These are phyloP conservation scores for Leptinotarsa defecta DNA, from an alignment of 1,140 invertebrate species.

Conservation along the genomic window DNA sequence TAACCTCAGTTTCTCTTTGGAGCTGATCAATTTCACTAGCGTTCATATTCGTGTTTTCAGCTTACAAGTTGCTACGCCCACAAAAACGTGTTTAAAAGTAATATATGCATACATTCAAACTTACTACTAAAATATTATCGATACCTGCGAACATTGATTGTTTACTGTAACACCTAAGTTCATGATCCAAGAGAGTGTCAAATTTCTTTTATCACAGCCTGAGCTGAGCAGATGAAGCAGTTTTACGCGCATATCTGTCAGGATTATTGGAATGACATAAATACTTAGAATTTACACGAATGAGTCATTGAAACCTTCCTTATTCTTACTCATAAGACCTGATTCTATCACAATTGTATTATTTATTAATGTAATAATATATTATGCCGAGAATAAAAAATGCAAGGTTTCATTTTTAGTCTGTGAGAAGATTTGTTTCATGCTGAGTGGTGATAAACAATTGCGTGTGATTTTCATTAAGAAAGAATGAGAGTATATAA, in stretches of 20 bases:
- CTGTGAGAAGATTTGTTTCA: constrained; percentile 12
- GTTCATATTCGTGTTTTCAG: not conserved
- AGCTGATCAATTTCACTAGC: not conserved
- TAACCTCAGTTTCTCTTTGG: constrained; percentile 18
- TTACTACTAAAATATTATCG: not conserved
- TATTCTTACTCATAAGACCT: not conserved
- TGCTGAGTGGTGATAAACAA: constrained; percentile 16
- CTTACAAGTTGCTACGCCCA: constrained; percentile 7
- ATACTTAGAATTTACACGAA: not conserved
- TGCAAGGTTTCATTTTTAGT: constrained; percentile 21
- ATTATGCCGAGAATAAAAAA: not conserved
- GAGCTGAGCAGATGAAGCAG: not conserved
- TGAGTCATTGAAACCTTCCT: constrained; percentile 12
- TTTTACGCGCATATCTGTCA: not conserved
- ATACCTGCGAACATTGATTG: not conserved
- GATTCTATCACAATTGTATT: not conserved
- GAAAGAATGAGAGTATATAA: too few species aligned
- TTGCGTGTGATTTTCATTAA: not conserved
- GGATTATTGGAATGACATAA: not conserved
- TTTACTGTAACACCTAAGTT: not conserved
- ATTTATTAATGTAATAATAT: constrained; percentile 6
- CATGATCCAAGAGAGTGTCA: not conserved
- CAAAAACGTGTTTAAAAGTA: constrained; percentile 13
- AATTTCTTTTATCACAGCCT: not conserved
- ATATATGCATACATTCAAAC: not conserved